Conservation (phyloP, 1,140 invertebrate species). For the Drosophila santomea region DNA sequence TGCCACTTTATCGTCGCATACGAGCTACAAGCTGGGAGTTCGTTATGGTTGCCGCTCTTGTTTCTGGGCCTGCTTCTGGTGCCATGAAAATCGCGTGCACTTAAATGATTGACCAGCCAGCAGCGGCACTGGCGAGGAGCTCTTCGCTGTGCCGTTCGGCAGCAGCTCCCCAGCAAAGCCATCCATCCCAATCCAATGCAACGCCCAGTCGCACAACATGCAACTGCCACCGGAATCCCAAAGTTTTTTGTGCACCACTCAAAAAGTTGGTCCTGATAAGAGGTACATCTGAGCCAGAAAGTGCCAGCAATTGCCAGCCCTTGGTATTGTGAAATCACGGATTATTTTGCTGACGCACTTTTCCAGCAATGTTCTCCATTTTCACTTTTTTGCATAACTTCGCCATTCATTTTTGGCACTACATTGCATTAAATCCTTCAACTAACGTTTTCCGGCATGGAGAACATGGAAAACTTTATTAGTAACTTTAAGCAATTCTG, state of each 20-base stretch:
- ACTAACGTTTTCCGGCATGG: neutral
- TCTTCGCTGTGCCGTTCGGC: constrained; percentile 44
- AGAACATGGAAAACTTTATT: no score
- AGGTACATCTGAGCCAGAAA: constrained; percentile 11
- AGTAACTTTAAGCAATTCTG: no score
- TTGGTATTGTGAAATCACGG: neutral
- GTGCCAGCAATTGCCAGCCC: neutral
- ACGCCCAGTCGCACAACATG: constrained; percentile 34
- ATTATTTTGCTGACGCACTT: constrained; percentile 25
- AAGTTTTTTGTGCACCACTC: constrained; percentile 36
- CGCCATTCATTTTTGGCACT: neutral
- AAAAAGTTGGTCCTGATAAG: constrained; percentile 48
- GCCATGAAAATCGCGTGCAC: constrained; percentile 73
- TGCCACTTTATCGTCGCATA: constrained; percentile 60
- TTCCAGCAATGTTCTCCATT: constrained; percentile 2
- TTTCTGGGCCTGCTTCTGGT: neutral
- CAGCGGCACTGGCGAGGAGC: constrained; percentile 32
- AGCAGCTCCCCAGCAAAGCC: constrained; percentile 33
- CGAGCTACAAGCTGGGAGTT: constrained; percentile 50
- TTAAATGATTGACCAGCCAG: constrained; percentile 78
- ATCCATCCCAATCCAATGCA: constrained; percentile 8
- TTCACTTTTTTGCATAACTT: neutral
- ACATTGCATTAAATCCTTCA: neutral
- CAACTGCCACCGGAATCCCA: constrained; percentile 53
- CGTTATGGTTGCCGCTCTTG: constrained; percentile 52